Evolutionary conservation across 2,888 invertebrate genomes (phyloP).

Genomic region (Choristoneura rosaceana): DNA sequence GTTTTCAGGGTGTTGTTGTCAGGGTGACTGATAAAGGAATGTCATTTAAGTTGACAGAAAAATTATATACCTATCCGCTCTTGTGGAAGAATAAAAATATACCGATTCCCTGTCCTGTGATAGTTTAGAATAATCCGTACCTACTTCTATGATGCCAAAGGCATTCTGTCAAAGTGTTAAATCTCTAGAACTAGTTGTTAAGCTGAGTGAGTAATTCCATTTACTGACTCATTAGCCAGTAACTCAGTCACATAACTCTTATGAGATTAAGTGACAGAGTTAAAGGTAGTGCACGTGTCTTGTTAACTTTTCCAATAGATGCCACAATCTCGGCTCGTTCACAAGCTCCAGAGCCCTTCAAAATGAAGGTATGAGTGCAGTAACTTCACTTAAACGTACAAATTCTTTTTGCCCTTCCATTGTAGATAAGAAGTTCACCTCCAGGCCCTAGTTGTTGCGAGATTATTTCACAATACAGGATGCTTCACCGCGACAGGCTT

Average conservation of each 20-base stretch:
- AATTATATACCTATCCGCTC: background rate
- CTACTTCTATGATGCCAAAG: background rate
- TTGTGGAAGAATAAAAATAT: too few relatives aligned
- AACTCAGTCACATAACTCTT: too few relatives aligned
- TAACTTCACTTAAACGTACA: background rate
- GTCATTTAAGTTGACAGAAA: background rate
- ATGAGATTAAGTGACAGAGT: background rate
- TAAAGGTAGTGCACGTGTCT: slow-evolving; percentile 8
- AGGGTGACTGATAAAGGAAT: too few relatives aligned
- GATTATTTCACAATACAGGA: background rate
- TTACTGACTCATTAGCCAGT: too few relatives aligned
- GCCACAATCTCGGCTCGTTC: slow-evolving; percentile 4
- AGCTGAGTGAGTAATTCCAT: too few relatives aligned
- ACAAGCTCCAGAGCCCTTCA: slow-evolving; percentile 4
- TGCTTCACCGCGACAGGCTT: background rate
- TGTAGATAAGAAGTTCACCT: background rate
- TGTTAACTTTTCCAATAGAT: slow-evolving; percentile 23
- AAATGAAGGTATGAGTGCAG: slow-evolving; percentile 3
- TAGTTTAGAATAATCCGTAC: too few relatives aligned
- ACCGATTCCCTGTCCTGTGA: too few relatives aligned
- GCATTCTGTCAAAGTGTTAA: too few relatives aligned
- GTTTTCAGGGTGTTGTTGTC: too few relatives aligned
- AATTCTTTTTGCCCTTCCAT: slow-evolving; percentile 3
- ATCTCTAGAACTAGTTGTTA: too few relatives aligned
- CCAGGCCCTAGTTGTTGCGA: background rate